phyloP scores from a whole-genome alignment of 2,797 vertebrate species.

The Acridotheres tristis region DNA sequence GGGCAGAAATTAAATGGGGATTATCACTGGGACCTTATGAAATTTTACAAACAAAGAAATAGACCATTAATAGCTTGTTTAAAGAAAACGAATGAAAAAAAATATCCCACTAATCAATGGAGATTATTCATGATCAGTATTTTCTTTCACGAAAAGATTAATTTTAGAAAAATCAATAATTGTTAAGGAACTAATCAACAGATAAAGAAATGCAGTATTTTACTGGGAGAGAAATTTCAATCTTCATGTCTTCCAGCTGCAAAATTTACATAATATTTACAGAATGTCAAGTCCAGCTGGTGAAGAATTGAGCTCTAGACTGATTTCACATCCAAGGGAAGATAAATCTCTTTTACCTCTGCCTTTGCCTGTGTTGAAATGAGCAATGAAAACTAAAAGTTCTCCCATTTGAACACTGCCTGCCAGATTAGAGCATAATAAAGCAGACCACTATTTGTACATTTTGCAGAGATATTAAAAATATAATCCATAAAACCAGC shows the following conservation, averaged over 20 bases:
- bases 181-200: neutral
- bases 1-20: neutral
- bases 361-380: neutral
- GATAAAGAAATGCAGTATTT: neutral
- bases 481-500: neutral
- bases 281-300: neutral
- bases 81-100: neutral
- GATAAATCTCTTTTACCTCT: neutral
- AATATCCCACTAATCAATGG: accelerated
- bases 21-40: neutral
- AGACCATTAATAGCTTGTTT: neutral
- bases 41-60: neutral
- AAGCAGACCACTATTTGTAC: neutral
- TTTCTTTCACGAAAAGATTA: accelerated
- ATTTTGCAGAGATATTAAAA: neutral
- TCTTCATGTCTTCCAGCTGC: neutral
- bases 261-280: neutral
- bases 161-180: neutral
- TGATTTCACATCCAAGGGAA: neutral
- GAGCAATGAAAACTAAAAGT: neutral
- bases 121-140: neutral
- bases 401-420: neutral
- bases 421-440: neutral
- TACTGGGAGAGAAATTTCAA: neutral
- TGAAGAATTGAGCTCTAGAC: neutral